Evolutionary conservation across 1,140 invertebrate species (phyloP).

Genomic region (Brachionus rotundiformis): DNA sequence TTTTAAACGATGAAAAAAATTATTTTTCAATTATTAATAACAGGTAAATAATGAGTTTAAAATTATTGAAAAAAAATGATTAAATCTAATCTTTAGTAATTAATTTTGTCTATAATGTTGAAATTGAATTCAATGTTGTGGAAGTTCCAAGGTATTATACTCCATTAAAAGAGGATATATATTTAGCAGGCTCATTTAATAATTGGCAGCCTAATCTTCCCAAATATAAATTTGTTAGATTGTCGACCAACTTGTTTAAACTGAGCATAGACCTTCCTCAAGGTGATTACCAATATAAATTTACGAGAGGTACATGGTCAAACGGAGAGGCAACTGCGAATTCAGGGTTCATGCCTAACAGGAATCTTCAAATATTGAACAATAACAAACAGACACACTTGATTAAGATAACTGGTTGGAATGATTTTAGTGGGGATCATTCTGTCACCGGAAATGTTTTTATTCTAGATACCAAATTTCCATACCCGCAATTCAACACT

Average conservation of each 20-base stretch:
- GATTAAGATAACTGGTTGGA: conserved; percentile 24
- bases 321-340: not conserved
- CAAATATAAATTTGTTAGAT: conserved; percentile 3
- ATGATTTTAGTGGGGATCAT: conserved; percentile 31
- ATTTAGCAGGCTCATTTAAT: conserved; percentile 37
- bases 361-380: not conserved
- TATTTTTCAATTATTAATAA: not conserved
- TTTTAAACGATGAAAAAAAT: not conserved
- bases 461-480: conserved; percentile 34
- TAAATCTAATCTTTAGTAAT: not conserved
- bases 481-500: conserved; percentile 20
- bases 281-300: conserved; percentile 33
- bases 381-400: conserved; percentile 21
- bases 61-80: not conserved
- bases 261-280: not conserved
- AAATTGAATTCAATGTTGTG: conserved; percentile 32
- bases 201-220: conserved; percentile 21
- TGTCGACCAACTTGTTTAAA: not conserved
- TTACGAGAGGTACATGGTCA: conserved; percentile 34
- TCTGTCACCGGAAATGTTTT: conserved; percentile 28
- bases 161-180: conserved; percentile 49
- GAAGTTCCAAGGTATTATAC: conserved; percentile 42
- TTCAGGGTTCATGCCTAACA: not conserved
- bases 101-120: not conserved
- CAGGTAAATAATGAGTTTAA: not conserved